Conservation (phyloP, 1,140 invertebrate genomes). For the Philopotamus ludificatus region DNA sequence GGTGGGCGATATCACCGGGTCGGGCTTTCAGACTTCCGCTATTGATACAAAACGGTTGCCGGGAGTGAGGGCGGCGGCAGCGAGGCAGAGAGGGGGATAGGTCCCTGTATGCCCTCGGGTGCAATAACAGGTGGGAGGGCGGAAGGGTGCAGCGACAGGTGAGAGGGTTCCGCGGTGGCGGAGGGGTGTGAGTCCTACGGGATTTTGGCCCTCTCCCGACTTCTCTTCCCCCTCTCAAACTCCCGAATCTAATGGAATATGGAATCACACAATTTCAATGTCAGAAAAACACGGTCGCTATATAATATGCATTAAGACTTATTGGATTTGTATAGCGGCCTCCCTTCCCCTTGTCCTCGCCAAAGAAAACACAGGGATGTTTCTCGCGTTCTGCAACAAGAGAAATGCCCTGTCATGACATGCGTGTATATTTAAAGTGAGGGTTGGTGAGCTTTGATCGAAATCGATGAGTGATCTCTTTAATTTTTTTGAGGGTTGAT, state of each 20-base stretch:
- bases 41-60: constrained; percentile 27
- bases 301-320: neutral
- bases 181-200: neutral
- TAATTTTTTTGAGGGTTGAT: no score
- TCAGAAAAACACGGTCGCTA: neutral
- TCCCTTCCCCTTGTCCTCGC: no score
- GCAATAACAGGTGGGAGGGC: constrained; percentile 9
- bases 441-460: no score
- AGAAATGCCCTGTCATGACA: no score
- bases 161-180: neutral
- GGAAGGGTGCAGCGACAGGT: neutral
- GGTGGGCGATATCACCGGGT: constrained; percentile 17
- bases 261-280: constrained; percentile 21
- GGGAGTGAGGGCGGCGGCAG: neutral
- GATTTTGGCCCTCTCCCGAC: neutral
- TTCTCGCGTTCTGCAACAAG: no score
- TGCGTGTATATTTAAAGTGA: no score
- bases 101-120: neutral
- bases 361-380: no score
- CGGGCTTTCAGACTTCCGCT: neutral
- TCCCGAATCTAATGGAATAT: constrained; percentile 13
- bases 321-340: no score
- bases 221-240: neutral
- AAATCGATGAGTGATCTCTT: no score
- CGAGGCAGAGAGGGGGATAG: no score